Conservation (phyloP, 53 echinoderm and acorn worm genomes). For the Echinometra lucunter region DNA sequence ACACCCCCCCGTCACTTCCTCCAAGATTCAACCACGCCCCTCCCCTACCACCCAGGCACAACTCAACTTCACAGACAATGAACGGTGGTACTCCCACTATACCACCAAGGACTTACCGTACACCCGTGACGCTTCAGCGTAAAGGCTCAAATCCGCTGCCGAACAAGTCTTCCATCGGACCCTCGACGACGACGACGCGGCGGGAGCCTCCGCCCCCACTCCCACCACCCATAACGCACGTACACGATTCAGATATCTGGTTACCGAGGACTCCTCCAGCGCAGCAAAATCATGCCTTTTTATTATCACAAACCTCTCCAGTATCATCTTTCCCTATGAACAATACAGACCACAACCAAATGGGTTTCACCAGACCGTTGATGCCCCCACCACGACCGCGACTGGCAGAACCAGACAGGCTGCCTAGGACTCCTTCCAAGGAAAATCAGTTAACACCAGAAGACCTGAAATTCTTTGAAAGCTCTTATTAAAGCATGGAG, state of each 20-base stretch:
- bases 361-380: constrained; percentile 46
- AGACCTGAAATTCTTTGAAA: constrained; percentile 77
- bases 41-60: constrained; percentile 84
- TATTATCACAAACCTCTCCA: constrained; percentile 4
- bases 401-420: constrained; percentile 46
- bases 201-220: constrained; percentile 66
- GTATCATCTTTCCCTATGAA: constrained; percentile 35
- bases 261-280: constrained; percentile 69
- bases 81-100: constrained; percentile 11
- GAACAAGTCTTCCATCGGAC: constrained; percentile 58
- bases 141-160: constrained; percentile 68
- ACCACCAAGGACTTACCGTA: constrained; percentile 66
- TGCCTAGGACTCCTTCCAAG: constrained; percentile 74
- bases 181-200: constrained; percentile 16
- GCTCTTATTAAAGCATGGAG: constrained; percentile 60
- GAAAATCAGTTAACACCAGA: constrained; percentile 71
- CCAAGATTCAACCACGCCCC: constrained; percentile 82
- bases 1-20: constrained; percentile 84
- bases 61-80: constrained; percentile 69
- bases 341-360: constrained; percentile 36
- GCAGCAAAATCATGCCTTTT: constrained; percentile 36
- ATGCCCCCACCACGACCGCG: constrained; percentile 48
- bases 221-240: constrained; percentile 67
- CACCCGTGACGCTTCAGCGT: constrained; percentile 63
- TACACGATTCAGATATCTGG: constrained; percentile 51